Evolutionary conservation across 2,888 invertebrate genomes (phyloP).

Genomic region (Merodon equestris): DNA sequence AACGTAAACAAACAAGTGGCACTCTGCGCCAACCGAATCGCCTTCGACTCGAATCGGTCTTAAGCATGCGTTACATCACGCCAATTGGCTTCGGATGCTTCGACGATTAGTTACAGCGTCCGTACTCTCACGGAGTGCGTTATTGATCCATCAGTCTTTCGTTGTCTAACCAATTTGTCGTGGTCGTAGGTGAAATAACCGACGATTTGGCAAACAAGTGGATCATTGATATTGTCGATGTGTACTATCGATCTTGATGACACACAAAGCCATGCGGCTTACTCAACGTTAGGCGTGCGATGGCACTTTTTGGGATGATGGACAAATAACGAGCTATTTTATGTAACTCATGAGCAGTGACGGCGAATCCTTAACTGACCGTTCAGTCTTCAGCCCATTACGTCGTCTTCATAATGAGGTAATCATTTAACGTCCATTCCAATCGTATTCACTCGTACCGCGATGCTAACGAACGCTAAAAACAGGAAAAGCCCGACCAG

Average conservation of each 20-base stretch:
- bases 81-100: constrained; percentile 59
- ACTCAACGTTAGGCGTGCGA: too few species aligned
- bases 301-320: neutral
- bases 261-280: neutral
- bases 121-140: neutral
- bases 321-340: too few species aligned
- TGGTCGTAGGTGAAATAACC: constrained; percentile 46
- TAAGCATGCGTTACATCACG: constrained; percentile 53
- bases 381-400: too few species aligned
- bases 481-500: constrained; percentile 41
- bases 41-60: constrained; percentile 41
- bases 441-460: constrained; percentile 39
- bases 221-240: constrained; percentile 41
- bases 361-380: too few species aligned
- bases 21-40: neutral
- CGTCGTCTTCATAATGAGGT: constrained; percentile 54
- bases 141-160: constrained; percentile 37
- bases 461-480: constrained; percentile 44
- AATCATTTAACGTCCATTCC: constrained; percentile 61
- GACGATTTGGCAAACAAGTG: constrained; percentile 41
- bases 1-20: too few species aligned
- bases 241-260: neutral
- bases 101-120: constrained; percentile 5
- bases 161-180: constrained; percentile 54
- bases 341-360: too few species aligned